These are phyloP conservation scores for Mormoops blainvillei DNA, from an alignment of 2,113 vertebrate species.

Conservation along the genomic window DNA sequence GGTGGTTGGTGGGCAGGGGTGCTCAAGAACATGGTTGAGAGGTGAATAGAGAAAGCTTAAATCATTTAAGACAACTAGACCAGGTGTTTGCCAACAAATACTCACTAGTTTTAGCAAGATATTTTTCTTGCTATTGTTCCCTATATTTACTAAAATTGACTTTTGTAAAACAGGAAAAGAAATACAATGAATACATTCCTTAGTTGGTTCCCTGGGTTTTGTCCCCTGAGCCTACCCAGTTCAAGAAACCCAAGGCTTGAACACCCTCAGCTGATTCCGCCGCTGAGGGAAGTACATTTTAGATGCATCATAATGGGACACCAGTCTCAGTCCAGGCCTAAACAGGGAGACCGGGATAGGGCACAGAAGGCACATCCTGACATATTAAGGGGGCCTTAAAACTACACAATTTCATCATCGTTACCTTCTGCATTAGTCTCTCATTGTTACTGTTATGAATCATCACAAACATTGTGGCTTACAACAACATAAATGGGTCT, in stretches of 20 bases:
- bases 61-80: neutral
- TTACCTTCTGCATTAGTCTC: neutral
- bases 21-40: neutral
- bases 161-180: neutral
- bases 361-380: neutral
- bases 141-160: neutral
- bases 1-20: neutral
- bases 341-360: neutral
- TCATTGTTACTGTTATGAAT: neutral
- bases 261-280: neutral
- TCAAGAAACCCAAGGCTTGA: neutral
- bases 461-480: neutral
- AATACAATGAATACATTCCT: neutral
- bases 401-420: neutral
- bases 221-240: neutral
- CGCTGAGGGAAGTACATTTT: neutral
- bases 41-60: neutral
- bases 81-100: neutral
- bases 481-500: neutral
- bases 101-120: neutral
- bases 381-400: neutral
- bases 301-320: neutral
- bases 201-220: neutral
- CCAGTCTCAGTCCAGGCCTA: neutral
- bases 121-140: neutral